Percentiles rank a stretch among this genome's conserved stretches.
Conservation (phyloP, 2,113 vertebrate genomes). For the Antechinus flavipes region DNA sequence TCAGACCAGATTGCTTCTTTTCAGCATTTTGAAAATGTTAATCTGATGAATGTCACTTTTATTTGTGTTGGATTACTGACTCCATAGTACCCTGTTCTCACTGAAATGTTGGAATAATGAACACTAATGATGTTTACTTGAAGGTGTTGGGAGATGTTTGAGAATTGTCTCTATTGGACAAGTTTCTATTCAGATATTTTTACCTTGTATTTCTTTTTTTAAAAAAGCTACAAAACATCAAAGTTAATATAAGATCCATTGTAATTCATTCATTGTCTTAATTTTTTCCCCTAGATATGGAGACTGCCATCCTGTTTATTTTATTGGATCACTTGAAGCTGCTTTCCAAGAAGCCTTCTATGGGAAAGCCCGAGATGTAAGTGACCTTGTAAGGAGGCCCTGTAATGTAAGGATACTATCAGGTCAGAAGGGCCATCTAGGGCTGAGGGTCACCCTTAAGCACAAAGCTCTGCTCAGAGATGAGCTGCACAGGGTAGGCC, state of each 20-base stretch:
- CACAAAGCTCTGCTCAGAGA: slow-evolving; percentile 32
- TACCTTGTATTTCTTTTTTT: neutral
- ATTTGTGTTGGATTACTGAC: neutral
- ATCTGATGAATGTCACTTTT: neutral
- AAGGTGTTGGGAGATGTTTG: neutral
- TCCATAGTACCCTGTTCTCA: neutral
- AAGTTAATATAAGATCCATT: slow-evolving; percentile 58
- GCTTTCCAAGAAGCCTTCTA: slow-evolving; percentile 99
- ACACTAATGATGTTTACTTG: neutral
- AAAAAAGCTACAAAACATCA: slow-evolving; percentile 36
- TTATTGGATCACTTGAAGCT: slow-evolving; percentile 98
- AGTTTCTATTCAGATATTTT: neutral
- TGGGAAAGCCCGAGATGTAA: slow-evolving; percentile 99
- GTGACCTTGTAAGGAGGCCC: slow-evolving; percentile 73
- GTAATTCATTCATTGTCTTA: slow-evolving; percentile 57
- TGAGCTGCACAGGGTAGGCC: neutral
- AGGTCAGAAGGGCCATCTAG: slow-evolving; percentile 23
- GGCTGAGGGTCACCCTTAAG: slow-evolving; percentile 9
- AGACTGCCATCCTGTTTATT: slow-evolving; percentile 99
- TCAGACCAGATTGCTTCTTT: neutral
- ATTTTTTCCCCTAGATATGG: slow-evolving; percentile 91
- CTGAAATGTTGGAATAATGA: neutral
- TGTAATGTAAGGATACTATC: neutral
- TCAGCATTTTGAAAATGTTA: neutral
- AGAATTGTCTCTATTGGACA: neutral